These are phyloP conservation scores for Brachyrhaphis roseni DNA, from an alignment of 2,797 vertebrate genomes.

Conservation along the genomic window DNA sequence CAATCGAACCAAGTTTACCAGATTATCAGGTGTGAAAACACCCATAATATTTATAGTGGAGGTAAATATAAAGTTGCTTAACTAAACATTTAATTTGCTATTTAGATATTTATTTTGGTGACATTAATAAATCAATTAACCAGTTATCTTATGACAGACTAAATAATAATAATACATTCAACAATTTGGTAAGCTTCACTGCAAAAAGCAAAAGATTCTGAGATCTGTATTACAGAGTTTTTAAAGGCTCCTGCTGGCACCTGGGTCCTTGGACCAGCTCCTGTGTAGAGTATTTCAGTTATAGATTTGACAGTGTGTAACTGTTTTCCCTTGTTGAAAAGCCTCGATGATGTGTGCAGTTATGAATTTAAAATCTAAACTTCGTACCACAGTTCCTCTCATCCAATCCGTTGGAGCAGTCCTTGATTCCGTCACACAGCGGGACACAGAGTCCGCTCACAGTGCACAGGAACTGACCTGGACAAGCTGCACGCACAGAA, in stretches of 20 bases:
- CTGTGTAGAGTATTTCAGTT: neutral
- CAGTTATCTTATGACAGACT: too few relatives aligned
- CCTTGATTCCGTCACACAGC: constrained; percentile 90
- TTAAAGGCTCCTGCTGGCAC: neutral
- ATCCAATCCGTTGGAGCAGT: constrained; percentile 91
- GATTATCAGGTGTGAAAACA: too few relatives aligned
- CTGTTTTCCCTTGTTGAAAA: neutral
- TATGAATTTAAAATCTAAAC: neutral
- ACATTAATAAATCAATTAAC: too few relatives aligned
- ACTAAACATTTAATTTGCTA: too few relatives aligned
- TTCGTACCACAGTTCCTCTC: constrained; percentile 92
- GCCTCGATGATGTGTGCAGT: neutral
- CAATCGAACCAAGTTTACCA: too few relatives aligned
- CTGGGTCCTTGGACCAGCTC: neutral
- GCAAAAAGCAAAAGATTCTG: neutral
- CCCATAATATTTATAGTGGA: too few relatives aligned
- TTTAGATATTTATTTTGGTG: too few relatives aligned
- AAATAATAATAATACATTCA: neutral
- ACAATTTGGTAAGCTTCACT: neutral
- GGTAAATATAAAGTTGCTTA: too few relatives aligned
- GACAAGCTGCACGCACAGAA: constrained; percentile 83
- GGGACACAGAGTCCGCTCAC: constrained; percentile 90
- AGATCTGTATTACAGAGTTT: neutral
- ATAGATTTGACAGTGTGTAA: neutral
- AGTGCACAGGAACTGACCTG: constrained; percentile 87